Evolutionary conservation across 2,888 invertebrate species (phyloP), one percentile per base, ranked within the genome.

Genomic region (Dolichopus griseipennis): DNA sequence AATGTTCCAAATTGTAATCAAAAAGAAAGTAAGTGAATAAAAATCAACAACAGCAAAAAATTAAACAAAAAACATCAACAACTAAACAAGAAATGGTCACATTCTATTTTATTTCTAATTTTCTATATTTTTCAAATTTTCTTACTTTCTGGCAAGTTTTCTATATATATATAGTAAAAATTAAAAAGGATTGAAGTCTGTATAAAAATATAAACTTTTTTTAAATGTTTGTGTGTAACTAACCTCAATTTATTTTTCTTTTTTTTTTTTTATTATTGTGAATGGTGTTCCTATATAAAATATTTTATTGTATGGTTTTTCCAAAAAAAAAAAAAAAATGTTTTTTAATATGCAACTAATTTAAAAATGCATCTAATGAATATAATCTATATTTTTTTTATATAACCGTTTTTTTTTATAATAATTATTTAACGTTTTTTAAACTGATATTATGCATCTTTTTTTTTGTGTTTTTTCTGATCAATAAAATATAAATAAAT

Each of bases 1-100:
- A 88, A 94, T 87, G 95, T 95, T 85, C 93, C 93, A 88, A 95
- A 94, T 89, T 95, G 95, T 87, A 90, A 94, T 85, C 86, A 88
- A 83, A 77, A 90, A 85, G 93, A 94, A 88, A 95, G 95, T 95
- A 92, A 95, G 94, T 90, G 83, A 76, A 75, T 43, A 67, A n/a
- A n/a, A n/a, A 67, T 67, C 70, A 69, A 67, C 67, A 69, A 68
- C n/a, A n/a, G n/a, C n/a, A n/a, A 66, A 67, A 65, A 66, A 66
- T 27, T 68, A 70, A 68, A 64, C 65, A 69, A 2, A 27, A 61
- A 61, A 61, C 21, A 20, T 18, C 27, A 61, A 61, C 21, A 20
- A 37, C 27, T 21, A 61, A 52, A 61, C 18, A 52, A 22, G 22
- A 22, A 52, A 21, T 52, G 27, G 10, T 63, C 27, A 27, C 63